Conservation (phyloP, 2,888 invertebrate genomes). For the Dermolepida albohirtum region DNA sequence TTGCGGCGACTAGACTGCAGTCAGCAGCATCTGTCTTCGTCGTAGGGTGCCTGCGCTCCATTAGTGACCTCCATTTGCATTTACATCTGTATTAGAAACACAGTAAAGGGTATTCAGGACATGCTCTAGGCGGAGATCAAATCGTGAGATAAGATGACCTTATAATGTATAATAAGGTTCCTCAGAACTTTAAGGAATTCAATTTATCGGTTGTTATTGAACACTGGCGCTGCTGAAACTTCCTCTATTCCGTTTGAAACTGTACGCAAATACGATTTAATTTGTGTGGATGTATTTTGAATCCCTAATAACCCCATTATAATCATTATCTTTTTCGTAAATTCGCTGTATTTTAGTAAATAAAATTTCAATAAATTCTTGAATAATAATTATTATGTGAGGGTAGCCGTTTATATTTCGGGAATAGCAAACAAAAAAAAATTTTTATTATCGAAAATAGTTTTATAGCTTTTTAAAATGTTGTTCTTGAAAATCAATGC, state of each 20-base stretch:
- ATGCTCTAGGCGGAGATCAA: slow-evolving; percentile 61
- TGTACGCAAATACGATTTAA: slow-evolving; percentile 24
- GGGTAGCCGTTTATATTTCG: no score
- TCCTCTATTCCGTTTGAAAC: neutral
- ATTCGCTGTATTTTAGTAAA: no score
- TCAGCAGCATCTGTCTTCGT: slow-evolving; percentile 14
- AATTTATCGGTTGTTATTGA: slow-evolving; percentile 30
- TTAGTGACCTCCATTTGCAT: slow-evolving; percentile 61
- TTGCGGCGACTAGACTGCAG: slow-evolving; percentile 7
- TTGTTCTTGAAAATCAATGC: no score
- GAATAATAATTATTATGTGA: no score
- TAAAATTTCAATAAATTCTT: no score
- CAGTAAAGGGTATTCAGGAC: slow-evolving; percentile 56
- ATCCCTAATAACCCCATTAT: no score
- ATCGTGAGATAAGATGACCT: slow-evolving; percentile 58
- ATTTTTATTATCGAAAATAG: no score
- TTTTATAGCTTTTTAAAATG: no score
- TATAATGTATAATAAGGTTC: slow-evolving; percentile 4
- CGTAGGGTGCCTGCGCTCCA: slow-evolving; percentile 49
- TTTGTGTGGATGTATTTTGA: slow-evolving; percentile 20
- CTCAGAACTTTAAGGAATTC: slow-evolving; percentile 12
- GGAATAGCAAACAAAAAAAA: no score
- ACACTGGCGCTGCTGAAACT: slow-evolving; percentile 10
- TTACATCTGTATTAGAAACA: slow-evolving; percentile 60
- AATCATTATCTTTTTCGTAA: no score